Evolutionary conservation across 2,797 vertebrate species (phyloP).

Genomic region (Falco concolor): DNA sequence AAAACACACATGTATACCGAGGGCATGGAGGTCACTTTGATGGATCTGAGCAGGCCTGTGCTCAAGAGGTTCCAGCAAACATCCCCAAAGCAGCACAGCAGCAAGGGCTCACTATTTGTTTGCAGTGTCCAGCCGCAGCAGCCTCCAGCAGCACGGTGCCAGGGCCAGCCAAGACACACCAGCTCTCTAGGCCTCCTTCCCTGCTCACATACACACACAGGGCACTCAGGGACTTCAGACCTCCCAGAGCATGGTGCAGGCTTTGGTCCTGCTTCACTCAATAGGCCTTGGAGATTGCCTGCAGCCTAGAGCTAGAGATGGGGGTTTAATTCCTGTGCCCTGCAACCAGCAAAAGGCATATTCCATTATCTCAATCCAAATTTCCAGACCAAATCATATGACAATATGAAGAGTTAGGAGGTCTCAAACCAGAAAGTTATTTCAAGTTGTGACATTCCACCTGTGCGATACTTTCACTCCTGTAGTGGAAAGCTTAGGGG

Average conservation of each 20-base stretch:
- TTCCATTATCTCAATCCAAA: not conserved
- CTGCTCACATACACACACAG: fast-evolving
- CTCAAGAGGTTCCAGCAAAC: not conserved
- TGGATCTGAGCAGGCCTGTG: not conserved
- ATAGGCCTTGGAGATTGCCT: not conserved
- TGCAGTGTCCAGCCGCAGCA: not conserved
- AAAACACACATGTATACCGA: not conserved
- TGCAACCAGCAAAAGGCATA: not conserved
- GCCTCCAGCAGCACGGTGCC: fast-evolving
- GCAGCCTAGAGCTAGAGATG: not conserved
- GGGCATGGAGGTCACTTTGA: not conserved
- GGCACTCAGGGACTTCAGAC: not conserved
- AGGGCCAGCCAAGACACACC: not conserved
- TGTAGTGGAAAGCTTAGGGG: not conserved
- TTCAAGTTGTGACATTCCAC: not conserved
- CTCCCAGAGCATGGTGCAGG: not conserved
- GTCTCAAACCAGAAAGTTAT: not conserved
- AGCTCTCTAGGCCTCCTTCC: not conserved
- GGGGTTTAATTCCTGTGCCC: not conserved
- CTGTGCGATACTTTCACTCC: not conserved
- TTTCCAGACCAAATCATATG: not conserved
- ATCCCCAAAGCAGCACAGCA: not conserved
- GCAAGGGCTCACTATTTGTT: not conserved
- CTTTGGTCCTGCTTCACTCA: not conserved
- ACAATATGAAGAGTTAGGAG: not conserved